Conservation (phyloP, 2,797 vertebrate genomes). For the Amphiprion clarkii region DNA sequence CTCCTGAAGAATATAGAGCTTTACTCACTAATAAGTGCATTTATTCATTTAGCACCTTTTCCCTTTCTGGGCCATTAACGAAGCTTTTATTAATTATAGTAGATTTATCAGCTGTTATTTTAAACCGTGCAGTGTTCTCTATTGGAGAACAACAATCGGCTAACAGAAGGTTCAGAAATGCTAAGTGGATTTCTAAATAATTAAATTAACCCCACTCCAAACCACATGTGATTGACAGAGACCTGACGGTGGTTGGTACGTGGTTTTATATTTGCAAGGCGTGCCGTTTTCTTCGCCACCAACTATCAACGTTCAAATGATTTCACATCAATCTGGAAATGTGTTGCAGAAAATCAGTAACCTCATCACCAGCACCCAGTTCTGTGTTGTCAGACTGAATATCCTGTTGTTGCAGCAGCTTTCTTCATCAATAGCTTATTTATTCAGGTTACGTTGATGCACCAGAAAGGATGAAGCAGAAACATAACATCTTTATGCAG, state of each 20-base stretch:
- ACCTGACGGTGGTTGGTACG: neutral
- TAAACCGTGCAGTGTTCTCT: neutral
- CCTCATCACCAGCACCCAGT: neutral
- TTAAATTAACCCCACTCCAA: neutral
- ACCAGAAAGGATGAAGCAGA: constrained; percentile 15
- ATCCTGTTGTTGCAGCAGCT: constrained; percentile 5
- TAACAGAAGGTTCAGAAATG: neutral
- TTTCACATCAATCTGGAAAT: neutral
- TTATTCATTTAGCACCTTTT: constrained; percentile 14
- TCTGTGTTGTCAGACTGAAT: neutral
- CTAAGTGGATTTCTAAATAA: neutral
- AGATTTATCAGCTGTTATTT: neutral
- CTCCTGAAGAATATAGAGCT: constrained; percentile 12
- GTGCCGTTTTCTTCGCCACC: neutral
- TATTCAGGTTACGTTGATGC: neutral
- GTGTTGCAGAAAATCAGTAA: neutral
- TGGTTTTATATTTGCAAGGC: neutral
- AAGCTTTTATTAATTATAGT: constrained; percentile 14
- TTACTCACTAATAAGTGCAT: constrained; percentile 29
- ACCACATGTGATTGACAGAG: neutral
- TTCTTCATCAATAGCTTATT: neutral
- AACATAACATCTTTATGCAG: constrained; percentile 2
- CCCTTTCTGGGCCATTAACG: neutral
- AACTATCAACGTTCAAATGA: neutral
- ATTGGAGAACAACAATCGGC: neutral